Evolutionary conservation across 2,888 invertebrate species (phyloP), one percentile per base, ranked within the genome.

Genomic region (Heliconius charithonia): DNA sequence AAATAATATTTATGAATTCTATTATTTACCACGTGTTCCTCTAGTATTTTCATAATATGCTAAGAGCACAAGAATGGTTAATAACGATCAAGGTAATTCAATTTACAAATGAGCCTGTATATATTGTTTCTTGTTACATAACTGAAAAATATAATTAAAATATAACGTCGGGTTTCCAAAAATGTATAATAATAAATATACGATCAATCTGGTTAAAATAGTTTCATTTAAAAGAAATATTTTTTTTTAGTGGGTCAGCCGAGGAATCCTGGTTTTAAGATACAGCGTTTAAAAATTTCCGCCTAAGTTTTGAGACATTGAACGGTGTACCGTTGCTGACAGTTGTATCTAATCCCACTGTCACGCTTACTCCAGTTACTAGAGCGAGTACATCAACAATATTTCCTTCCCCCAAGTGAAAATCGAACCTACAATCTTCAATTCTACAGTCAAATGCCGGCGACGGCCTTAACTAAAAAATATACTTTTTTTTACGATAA

Each of bases 401-500:
- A 45, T 16, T 22, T 29, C 22, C 7, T 51, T 51, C 16, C 51
- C 7, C 19, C 22, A 7, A 56, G 3, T 22, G n/a, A n/a, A 10
- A n/a, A n/a, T 59, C n/a, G 4, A 59, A 59, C n/a, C n/a, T 22
- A 59, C 59, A n/a, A 0, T 12, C n/a, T 1, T 59, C 59, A 12
- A 3, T 59, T 59, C 10, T 51, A 51, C 51, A 51, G n/a, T n/a
- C n/a, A 10, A 22, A n/a, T 22, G 1, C 4, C n/a, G 4, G n/a
- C n/a, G 1, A 59, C 10, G n/a, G n/a, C 10, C 13, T 59, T 4
- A 59, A 22, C 59, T n/a, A 3, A 59, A 59, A n/a, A 10, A n/a
- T 12, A 72, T 32, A 37, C n/a, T n/a, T n/a, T 37, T 56, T 56
- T 56, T 72, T 32, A 59, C n/a, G 12, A 16, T 63, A 74, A 63